These are phyloP conservation scores for Hyperoplus immaculatus DNA, from an alignment of 2,797 vertebrate species.

Conservation along the genomic window DNA sequence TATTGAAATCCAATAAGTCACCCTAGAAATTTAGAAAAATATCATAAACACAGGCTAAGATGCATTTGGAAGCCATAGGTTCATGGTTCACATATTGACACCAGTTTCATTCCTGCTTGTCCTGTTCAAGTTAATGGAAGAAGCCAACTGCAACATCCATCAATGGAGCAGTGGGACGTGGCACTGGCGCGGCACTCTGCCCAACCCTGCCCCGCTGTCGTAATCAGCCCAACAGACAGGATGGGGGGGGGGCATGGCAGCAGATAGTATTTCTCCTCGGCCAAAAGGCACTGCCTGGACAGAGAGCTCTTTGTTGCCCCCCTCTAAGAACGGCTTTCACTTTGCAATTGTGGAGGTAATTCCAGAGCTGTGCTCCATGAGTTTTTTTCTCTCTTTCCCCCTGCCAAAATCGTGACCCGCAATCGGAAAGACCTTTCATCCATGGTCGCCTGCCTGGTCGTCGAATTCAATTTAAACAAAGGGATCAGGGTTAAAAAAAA, in stretches of 20 bases:
- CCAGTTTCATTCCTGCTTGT: slow-evolving; percentile 19
- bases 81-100: slow-evolving; percentile 1
- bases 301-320: slow-evolving; percentile 84
- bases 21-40: too few relatives aligned
- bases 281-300: slow-evolving; percentile 80
- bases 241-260: slow-evolving; percentile 69
- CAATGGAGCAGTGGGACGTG: slow-evolving; percentile 61
- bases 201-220: slow-evolving; percentile 70
- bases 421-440: slow-evolving; percentile 69
- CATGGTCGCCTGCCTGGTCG: slow-evolving; percentile 35
- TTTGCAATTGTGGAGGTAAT: slow-evolving; percentile 80
- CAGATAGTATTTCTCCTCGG: slow-evolving; percentile 83
- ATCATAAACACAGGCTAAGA: not conserved
- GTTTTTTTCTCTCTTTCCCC: slow-evolving; percentile 5
- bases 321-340: slow-evolving; percentile 78
- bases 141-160: slow-evolving; percentile 59
- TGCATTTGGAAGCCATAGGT: not conserved
- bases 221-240: slow-evolving; percentile 81
- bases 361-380: slow-evolving; percentile 67
- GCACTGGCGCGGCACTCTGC: slow-evolving; percentile 46
- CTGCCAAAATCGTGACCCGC: slow-evolving; percentile 69
- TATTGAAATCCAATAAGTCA: too few relatives aligned
- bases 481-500: not conserved
- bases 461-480: slow-evolving; percentile 29
- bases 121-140: slow-evolving; percentile 41